A percentile compares a stretch with the other conserved stretches of the same genome.
phyloP scores from a whole-genome alignment of 1,140 invertebrate species.

The Dinoponera quadriceps region DNA sequence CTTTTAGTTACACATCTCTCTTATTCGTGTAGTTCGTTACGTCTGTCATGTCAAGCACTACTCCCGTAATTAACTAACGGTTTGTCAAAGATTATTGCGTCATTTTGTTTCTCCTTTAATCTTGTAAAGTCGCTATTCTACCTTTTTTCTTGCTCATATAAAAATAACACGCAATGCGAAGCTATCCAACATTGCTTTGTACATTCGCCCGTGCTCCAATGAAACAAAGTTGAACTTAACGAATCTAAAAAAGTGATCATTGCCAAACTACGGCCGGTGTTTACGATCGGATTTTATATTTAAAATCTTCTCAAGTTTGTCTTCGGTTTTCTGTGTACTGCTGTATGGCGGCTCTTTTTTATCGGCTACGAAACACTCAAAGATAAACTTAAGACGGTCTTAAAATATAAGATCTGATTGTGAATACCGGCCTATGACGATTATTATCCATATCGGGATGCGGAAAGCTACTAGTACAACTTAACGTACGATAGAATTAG shows the following conservation, averaged over 20 bases:
- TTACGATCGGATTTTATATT: too few species aligned
- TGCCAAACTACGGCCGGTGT: too few species aligned
- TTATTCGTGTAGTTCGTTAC: neutral
- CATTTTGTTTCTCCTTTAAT: constrained; percentile 63
- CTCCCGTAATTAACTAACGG: constrained; percentile 26
- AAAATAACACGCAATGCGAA: constrained; percentile 85
- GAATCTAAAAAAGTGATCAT: constrained; percentile 73
- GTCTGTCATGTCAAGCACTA: neutral
- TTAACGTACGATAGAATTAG: constrained; percentile 49
- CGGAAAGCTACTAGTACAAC: constrained; percentile 64
- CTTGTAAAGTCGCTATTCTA: constrained; percentile 69
- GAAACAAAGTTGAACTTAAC: constrained; percentile 81
- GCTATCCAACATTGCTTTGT: constrained; percentile 85
- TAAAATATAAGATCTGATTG: too few species aligned
- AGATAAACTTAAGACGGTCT: too few species aligned
- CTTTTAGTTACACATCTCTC: neutral
- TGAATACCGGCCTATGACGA: too few species aligned
- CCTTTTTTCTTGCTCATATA: constrained; percentile 77
- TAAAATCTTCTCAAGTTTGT: too few species aligned
- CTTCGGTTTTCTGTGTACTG: too few species aligned
- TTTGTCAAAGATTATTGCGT: constrained; percentile 73
- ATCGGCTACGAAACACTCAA: too few species aligned
- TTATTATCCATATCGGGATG: constrained; percentile 35
- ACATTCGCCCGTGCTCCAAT: constrained; percentile 86
- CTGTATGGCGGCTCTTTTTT: too few species aligned